Evolutionary conservation across 2,797 vertebrate species (phyloP), one percentile per base, ranked within the genome.

Genomic region (Petrocephalus sullivani): DNA sequence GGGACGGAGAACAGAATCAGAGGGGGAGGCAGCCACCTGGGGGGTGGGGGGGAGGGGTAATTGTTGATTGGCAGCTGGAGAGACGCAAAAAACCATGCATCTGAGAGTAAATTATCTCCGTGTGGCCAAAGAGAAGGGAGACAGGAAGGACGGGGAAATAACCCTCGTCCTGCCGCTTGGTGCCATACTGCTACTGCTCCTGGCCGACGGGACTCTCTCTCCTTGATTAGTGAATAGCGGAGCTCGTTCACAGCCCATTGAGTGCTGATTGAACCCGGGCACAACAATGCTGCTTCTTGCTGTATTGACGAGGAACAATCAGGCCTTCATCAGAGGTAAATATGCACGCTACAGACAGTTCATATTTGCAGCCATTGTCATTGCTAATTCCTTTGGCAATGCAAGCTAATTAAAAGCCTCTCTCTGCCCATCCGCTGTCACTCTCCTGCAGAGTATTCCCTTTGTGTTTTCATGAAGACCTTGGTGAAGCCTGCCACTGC

Each of bases 371-470:
- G 54, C 75, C 67, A 78, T 89, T 61, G 67, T 19, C 71, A 21
- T 41, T 21, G 0, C 56, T 87, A 53, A 89, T 53, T 71, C 46
- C 57, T 49, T 14, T 51, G 86, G 86, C 60, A 85, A 49, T 57
- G 78, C 61, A 64, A 54, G 86, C 86, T 71, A 85, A 71, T 71
- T 60, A 87, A 85, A 87, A 56, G 7, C 23, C 16, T 58, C 49
- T 56, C 8, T 14, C n/a, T 41, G 61, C n/a, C 60, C 53, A 46
- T 57, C 86, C 41, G 41, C 78, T 28, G 56, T 87, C 53, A 71
- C 46, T 49, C 49, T 89, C 51, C 81, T 87, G 81, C 64, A 84
- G 54, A 54, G 53, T 49, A 78, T 84, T 71, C 87, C 57, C 49
- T 57, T 28, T 28, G 53, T 58, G 78, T 56, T 67, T 85, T 87